phyloP scores from a whole-genome alignment of 2,888 invertebrate genomes.

The Dysmachus trigonus region DNA sequence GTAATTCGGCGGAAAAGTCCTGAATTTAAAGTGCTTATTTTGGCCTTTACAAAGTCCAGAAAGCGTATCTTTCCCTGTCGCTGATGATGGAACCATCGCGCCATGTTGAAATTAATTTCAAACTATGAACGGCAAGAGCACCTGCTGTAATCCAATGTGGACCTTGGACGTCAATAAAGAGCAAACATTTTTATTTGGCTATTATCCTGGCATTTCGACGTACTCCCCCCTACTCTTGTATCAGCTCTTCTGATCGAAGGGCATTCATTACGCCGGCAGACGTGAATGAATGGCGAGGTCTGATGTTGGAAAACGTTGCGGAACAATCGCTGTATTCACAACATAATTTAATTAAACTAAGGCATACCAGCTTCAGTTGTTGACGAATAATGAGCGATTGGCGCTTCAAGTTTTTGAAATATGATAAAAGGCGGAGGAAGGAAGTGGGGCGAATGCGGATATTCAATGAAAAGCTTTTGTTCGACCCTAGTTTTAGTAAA shows the following conservation, averaged over 20 bases:
- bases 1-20: too few relatives aligned
- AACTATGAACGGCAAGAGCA: background rate
- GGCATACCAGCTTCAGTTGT: background rate
- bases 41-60: background rate
- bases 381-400: background rate
- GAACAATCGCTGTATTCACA: background rate
- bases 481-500: background rate
- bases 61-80: background rate
- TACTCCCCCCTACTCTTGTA: too few relatives aligned
- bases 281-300: background rate
- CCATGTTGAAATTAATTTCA: constrained; percentile 11
- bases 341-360: background rate
- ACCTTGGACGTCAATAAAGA: background rate
- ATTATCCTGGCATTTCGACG: background rate
- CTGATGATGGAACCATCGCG: background rate
- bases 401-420: background rate
- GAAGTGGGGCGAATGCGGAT: background rate
- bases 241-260: background rate
- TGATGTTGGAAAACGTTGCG: background rate
- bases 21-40: background rate
- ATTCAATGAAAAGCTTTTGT: background rate
- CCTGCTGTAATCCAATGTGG: background rate
- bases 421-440: background rate
- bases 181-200: background rate
- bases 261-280: background rate